Evolutionary conservation across 2,113 vertebrate species (phyloP).

Genomic region (Circaetus gallicus): DNA sequence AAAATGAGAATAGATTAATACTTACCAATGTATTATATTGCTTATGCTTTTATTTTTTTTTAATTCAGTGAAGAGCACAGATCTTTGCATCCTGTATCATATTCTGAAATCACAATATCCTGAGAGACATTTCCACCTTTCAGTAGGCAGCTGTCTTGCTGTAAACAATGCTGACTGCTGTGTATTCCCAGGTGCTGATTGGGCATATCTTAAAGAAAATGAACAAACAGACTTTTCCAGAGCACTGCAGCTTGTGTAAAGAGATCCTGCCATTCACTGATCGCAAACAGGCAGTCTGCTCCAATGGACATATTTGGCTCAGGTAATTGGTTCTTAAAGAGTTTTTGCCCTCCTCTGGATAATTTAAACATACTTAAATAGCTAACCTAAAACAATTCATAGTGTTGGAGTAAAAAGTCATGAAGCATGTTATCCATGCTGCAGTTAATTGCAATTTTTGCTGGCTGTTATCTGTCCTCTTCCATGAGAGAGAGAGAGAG

Average conservation of each 20-base stretch:
- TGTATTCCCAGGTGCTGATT: conserved; percentile 86
- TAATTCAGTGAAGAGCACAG: neutral
- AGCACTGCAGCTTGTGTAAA: conserved; percentile 92
- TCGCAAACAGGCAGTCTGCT: conserved; percentile 83
- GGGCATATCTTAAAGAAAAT: conserved; percentile 96
- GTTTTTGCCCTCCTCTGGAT: neutral
- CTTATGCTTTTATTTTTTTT: neutral
- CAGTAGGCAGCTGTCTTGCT: neutral
- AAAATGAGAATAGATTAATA: neutral
- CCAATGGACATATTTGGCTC: conserved; percentile 94
- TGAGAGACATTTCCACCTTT: neutral
- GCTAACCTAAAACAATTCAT: neutral
- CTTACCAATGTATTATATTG: neutral
- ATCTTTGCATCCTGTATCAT: neutral
- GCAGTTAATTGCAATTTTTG: neutral
- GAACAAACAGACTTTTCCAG: conserved; percentile 93
- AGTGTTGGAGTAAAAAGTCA: neutral
- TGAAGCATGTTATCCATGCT: neutral
- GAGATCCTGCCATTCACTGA: conserved; percentile 89
- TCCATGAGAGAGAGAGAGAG: neutral
- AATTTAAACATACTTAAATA: neutral
- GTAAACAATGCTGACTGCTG: neutral
- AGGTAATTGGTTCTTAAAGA: conserved; percentile 72
- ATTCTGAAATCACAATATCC: neutral
- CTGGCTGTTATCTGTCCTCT: neutral